These are phyloP conservation scores for Polyergus mexicanus DNA, from an alignment of 1,140 invertebrate species.

Conservation along the genomic window DNA sequence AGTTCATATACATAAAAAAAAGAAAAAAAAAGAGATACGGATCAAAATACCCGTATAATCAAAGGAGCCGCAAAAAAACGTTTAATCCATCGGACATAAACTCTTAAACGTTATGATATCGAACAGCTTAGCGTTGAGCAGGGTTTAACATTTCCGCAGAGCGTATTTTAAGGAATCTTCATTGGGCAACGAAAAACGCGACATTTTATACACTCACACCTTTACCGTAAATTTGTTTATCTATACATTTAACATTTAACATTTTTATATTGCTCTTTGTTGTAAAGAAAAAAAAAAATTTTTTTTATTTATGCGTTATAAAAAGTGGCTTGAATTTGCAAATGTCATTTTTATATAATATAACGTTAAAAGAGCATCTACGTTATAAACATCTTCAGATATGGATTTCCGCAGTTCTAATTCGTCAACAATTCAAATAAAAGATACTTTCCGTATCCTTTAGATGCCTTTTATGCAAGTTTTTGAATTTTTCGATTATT, in stretches of 20 bases:
- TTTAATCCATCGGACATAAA: constrained; percentile 56
- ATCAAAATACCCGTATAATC: constrained; percentile 24
- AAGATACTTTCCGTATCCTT: no score
- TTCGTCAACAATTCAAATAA: no score
- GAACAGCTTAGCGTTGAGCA: constrained; percentile 40
- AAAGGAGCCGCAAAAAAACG: constrained; percentile 42
- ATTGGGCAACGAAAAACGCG: constrained; percentile 11
- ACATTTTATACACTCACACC: constrained; percentile 34
- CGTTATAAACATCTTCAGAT: no score
- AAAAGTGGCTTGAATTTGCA: no score
- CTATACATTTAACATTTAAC: background rate
- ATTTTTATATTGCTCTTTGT: no score
- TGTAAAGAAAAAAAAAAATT: no score
- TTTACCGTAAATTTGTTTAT: constrained; percentile 36
- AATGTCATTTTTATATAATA: no score
- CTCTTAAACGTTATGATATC: constrained; percentile 26
- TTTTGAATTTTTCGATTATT: no score
- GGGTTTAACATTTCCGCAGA: constrained; percentile 55
- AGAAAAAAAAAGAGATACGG: constrained; percentile 11
- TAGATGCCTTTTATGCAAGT: background rate
- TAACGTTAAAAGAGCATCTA: no score
- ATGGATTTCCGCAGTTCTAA: no score
- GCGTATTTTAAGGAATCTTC: constrained; percentile 51
- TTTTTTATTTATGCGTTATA: no score
- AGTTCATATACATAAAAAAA: background rate